A percentile compares a stretch with the other conserved stretches of the same genome.
phyloP scores from a whole-genome alignment of 2,113 vertebrate genomes.

The Megaceryle torquata region DNA sequence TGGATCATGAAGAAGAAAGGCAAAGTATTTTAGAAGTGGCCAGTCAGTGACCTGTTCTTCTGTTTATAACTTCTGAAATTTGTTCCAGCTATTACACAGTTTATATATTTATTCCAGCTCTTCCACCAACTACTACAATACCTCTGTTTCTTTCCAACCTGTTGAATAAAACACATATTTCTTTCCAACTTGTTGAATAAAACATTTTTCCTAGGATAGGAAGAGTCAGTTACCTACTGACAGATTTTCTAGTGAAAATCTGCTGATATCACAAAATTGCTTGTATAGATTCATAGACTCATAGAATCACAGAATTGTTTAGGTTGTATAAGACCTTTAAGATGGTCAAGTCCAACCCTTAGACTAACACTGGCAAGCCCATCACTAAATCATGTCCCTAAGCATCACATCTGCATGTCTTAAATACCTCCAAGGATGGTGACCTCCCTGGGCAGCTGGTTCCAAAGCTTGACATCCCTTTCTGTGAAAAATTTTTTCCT shows the following conservation, averaged over 20 bases:
- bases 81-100: background rate
- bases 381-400: background rate
- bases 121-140: background rate
- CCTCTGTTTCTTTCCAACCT: background rate
- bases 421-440: background rate
- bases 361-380: background rate
- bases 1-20: background rate
- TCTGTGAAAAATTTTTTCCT: background rate
- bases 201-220: background rate
- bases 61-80: background rate
- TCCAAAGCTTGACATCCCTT: background rate
- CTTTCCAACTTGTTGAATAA: background rate
- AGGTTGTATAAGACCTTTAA: background rate
- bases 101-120: background rate
- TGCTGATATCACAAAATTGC: background rate
- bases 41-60: background rate
- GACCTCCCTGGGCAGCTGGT: background rate
- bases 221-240: background rate
- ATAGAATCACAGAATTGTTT: background rate
- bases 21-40: background rate
- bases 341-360: background rate
- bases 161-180: background rate
- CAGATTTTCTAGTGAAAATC: background rate
- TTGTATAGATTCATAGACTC: background rate
- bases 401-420: background rate